phyloP scores from a whole-genome alignment of 2,888 invertebrate genomes.

The Dicranocentrus wangi region DNA sequence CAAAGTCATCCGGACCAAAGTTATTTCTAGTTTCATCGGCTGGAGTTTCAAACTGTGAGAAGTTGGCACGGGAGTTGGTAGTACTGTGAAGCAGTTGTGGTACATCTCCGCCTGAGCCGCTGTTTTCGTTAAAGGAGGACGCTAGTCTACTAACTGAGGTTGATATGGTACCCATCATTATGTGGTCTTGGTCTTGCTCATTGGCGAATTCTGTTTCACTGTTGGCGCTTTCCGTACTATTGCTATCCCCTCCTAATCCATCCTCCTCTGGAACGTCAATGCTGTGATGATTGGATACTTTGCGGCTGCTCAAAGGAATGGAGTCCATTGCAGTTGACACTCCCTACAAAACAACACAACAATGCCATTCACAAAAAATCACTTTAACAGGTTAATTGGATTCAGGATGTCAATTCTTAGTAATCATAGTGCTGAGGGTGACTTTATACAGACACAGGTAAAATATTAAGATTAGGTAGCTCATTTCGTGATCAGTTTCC shows the following conservation, averaged over 20 bases:
- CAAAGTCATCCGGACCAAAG: constrained; percentile 63
- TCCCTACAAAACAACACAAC: constrained; percentile 4
- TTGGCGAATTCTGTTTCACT: constrained; percentile 33
- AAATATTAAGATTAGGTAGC: too few species aligned
- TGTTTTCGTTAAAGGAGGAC: constrained; percentile 40
- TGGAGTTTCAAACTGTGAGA: constrained; percentile 64
- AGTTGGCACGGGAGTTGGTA: constrained; percentile 53
- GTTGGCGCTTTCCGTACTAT: constrained; percentile 35
- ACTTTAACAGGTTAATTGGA: too few species aligned
- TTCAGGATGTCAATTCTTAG: too few species aligned
- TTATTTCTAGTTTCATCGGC: constrained; percentile 62
- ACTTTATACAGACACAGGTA: too few species aligned
- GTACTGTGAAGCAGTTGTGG: constrained; percentile 39
- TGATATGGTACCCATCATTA: constrained; percentile 43
- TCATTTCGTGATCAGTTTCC: too few species aligned
- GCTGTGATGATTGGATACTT: constrained; percentile 1
- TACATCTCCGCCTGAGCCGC: constrained; percentile 27
- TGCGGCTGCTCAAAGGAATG: neutral
- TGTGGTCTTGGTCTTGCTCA: constrained; percentile 14
- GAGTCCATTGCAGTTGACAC: constrained; percentile 55
- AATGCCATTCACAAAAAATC: too few species aligned
- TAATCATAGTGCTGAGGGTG: too few species aligned
- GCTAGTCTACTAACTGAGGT: constrained; percentile 23
- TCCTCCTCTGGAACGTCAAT: constrained; percentile 32
- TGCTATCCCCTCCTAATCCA: constrained; percentile 44